A percentile compares a stretch with the other conserved stretches of the same genome.
phyloP scores from a whole-genome alignment of 2,113 vertebrate species.

The Lasiurus cinereus region DNA sequence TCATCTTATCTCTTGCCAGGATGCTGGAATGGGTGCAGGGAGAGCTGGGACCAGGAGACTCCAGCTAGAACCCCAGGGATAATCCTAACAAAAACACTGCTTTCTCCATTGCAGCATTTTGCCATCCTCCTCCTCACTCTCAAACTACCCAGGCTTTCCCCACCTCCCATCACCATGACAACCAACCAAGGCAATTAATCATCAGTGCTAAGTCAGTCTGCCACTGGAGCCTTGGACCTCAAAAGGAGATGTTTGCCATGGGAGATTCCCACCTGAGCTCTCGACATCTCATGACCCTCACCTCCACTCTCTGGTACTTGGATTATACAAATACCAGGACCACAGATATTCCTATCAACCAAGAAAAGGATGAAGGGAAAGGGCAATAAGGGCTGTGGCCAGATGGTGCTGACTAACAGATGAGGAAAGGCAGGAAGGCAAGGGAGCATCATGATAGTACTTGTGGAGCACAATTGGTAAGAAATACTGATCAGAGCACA shows the following conservation, averaged over 20 bases:
- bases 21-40: not conserved
- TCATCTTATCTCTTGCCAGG: not conserved
- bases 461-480: not conserved
- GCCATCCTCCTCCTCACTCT: not conserved
- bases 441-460: not conserved
- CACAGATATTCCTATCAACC: fast-evolving
- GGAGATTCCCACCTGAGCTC: not conserved
- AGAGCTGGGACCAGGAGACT: not conserved
- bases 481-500: not conserved
- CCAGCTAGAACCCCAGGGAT: not conserved
- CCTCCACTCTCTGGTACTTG: not conserved
- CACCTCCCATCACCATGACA: not conserved
- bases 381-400: not conserved
- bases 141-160: not conserved
- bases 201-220: not conserved
- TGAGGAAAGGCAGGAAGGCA: not conserved
- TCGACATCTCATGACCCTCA: not conserved
- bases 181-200: not conserved
- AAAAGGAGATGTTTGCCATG: not conserved
- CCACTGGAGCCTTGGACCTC: not conserved
- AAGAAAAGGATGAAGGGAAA: not conserved
- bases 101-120: not conserved
- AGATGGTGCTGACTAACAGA: no score
- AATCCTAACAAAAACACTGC: not conserved
- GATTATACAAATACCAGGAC: not conserved